phyloP scores from a whole-genome alignment of 2,797 vertebrate genomes.

The Valencia hispanica region DNA sequence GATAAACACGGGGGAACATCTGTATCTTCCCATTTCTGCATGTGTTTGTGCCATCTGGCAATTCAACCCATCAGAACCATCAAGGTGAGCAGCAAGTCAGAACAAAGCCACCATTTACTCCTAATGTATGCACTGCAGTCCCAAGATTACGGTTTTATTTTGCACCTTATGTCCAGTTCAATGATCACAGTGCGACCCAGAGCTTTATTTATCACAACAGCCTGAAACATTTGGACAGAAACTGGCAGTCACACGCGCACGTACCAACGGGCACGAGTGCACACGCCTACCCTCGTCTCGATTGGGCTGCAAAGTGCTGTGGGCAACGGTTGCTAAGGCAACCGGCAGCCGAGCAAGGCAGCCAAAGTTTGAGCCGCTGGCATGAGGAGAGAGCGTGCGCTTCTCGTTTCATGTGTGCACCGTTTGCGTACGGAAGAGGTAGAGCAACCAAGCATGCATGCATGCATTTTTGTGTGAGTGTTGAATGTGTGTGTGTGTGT shows the following conservation, averaged over 20 bases:
- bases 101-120: not conserved
- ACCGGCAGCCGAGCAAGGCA: slow-evolving; percentile 80
- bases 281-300: slow-evolving; percentile 64
- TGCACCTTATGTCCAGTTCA: not conserved
- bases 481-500: slow-evolving; percentile 46
- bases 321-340: slow-evolving; percentile 84
- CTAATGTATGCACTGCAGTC: slow-evolving; percentile 35
- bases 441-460: slow-evolving; percentile 71
- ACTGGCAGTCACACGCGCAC: slow-evolving; percentile 31
- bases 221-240: slow-evolving; percentile 46
- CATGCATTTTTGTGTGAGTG: slow-evolving; percentile 51
- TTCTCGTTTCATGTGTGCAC: slow-evolving; percentile 1
- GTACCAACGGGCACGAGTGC: not conserved
- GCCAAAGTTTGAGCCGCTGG: slow-evolving; percentile 82
- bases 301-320: slow-evolving; percentile 82
- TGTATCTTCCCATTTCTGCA: slow-evolving; percentile 24
- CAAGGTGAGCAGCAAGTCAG: not conserved
- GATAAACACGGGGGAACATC: not conserved
- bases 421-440: slow-evolving; percentile 50
- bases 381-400: slow-evolving; percentile 42
- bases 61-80: slow-evolving; percentile 15
- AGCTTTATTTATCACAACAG: slow-evolving; percentile 9
- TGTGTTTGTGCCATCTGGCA: slow-evolving; percentile 48
- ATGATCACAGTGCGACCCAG: not conserved
- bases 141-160: slow-evolving; percentile 11